These are phyloP conservation scores for Heliconius hewitsoni DNA, from an alignment of 1,140 invertebrate species.

Conservation along the genomic window DNA sequence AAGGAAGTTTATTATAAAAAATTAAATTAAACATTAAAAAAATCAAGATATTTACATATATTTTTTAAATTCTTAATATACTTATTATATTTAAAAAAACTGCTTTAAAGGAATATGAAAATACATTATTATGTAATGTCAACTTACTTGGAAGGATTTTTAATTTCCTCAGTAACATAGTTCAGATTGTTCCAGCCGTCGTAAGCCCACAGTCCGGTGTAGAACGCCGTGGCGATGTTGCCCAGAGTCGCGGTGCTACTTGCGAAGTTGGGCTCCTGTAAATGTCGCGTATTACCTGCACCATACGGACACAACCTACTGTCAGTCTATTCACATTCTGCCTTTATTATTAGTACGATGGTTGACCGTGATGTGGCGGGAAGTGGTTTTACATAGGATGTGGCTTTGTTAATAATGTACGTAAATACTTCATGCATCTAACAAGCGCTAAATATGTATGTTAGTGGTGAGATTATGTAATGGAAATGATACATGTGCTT, in stretches of 20 bases:
- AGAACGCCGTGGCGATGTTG: constrained; percentile 97
- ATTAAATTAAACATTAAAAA: no score
- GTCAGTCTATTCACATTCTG: constrained; percentile 67
- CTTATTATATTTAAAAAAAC: no score
- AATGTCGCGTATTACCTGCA: constrained; percentile 93
- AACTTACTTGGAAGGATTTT: constrained; percentile 95
- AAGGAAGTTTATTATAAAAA: no score
- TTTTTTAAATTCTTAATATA: no score
- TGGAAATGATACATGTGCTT: background rate
- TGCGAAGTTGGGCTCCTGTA: constrained; percentile 90
- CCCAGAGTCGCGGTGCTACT: constrained; percentile 90
- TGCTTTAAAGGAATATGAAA: background rate
- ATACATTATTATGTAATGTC: background rate
- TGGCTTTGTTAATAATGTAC: background rate
- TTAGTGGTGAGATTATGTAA: background rate
- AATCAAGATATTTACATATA: no score
- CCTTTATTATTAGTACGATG: constrained; percentile 53
- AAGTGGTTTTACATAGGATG: background rate
- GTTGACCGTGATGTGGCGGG: constrained; percentile 21
- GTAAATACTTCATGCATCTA: background rate
- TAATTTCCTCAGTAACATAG: constrained; percentile 99
- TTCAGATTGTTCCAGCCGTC: constrained; percentile 99
- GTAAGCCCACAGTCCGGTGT: constrained; percentile 98
- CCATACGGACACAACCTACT: constrained; percentile 77
- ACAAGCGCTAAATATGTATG: background rate